Percentiles rank a stretch among this genome's conserved stretches.
Evolutionary conservation across 2,113 vertebrate species (phyloP).

Genomic region (Columbina picui): DNA sequence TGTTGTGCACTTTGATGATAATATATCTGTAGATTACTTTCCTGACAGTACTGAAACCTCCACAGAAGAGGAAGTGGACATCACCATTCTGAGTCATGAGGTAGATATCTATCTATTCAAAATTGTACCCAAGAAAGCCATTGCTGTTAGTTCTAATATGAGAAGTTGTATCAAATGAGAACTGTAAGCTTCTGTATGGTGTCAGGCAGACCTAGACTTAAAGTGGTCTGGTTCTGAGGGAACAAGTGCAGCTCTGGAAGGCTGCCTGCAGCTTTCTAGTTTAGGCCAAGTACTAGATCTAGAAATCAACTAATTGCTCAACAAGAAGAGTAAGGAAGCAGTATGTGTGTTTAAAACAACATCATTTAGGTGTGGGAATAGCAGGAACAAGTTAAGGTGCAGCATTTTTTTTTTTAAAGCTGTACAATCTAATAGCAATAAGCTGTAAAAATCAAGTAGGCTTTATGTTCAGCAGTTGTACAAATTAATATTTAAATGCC

Average conservation of each 20-base stretch:
- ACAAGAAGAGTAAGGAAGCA: neutral
- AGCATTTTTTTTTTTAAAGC: too few relatives aligned
- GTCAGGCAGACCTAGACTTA: neutral
- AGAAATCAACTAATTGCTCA: neutral
- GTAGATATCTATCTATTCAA: conserved; percentile 62
- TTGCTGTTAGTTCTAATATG: neutral
- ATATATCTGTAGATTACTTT: conserved; percentile 60
- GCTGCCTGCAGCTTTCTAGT: neutral
- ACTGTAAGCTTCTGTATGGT: neutral
- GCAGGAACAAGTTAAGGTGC: neutral
- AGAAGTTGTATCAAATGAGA: neutral
- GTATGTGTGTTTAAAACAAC: neutral
- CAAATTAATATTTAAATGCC: neutral
- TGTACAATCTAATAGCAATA: neutral
- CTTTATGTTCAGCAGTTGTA: neutral
- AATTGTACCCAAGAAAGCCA: neutral
- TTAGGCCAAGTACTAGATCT: neutral
- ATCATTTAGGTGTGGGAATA: neutral
- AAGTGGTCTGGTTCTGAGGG: neutral
- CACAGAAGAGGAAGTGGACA: conserved; percentile 83
- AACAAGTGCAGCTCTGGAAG: neutral
- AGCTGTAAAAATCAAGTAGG: neutral
- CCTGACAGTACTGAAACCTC: conserved; percentile 69
- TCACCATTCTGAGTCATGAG: conserved; percentile 83
- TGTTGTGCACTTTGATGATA: conserved; percentile 62